phyloP scores from a whole-genome alignment of 2,797 vertebrate genomes.

The Glyptemys insculpta region DNA sequence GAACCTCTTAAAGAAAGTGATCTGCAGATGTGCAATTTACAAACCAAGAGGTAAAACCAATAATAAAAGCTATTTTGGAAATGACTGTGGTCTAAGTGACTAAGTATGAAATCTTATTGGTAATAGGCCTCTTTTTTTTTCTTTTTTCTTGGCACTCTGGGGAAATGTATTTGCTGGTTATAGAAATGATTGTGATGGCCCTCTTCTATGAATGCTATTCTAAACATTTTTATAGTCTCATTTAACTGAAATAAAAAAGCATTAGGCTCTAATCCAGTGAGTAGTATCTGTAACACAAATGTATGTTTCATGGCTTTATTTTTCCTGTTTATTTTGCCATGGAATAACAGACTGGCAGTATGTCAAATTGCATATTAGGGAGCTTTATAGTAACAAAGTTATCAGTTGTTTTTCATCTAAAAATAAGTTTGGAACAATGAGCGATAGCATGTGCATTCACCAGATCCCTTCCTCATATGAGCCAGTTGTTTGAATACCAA shows the following conservation, averaged over 20 bases:
- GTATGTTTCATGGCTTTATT: background rate
- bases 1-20: background rate
- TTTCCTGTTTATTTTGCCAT: background rate
- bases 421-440: accelerated
- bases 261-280: background rate
- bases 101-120: background rate
- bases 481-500: background rate
- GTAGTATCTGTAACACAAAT: background rate
- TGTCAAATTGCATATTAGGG: background rate
- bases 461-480: background rate
- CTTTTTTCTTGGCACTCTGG: background rate
- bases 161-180: slow-evolving; percentile 16
- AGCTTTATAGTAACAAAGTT: background rate
- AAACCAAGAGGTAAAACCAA: background rate
- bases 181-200: background rate
- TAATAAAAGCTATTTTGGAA: background rate
- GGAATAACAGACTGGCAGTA: background rate
- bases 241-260: background rate
- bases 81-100: background rate
- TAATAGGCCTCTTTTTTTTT: background rate
- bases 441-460: accelerated
- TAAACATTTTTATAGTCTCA: background rate
- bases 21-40: slow-evolving; percentile 21
- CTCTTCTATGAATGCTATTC: background rate
- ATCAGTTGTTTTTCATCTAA: background rate